A percentile compares a stretch with the other conserved stretches of the same genome.
These are phyloP conservation scores for Pygoscelis adeliae DNA, from an alignment of 2,113 vertebrate species.

Conservation along the genomic window DNA sequence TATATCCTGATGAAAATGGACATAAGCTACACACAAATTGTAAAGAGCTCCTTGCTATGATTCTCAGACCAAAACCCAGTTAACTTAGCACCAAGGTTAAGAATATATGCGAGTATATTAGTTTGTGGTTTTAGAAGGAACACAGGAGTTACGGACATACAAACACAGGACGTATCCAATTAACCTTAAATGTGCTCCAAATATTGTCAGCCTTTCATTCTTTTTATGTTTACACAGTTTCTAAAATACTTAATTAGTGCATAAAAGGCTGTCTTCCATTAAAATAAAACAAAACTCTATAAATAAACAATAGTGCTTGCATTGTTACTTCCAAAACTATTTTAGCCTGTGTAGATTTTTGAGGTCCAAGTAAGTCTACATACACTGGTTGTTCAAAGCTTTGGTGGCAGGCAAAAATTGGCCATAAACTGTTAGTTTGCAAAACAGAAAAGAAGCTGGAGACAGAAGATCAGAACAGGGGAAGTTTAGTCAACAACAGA, in stretches of 20 bases:
- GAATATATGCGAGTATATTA: fast-evolving
- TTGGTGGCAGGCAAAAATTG: background rate
- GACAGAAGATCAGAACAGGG: background rate
- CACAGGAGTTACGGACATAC: background rate
- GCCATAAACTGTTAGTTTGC: background rate
- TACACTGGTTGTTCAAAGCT: background rate
- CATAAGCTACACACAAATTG: background rate
- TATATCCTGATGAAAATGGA: background rate
- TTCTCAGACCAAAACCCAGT: background rate
- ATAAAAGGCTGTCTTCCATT: background rate
- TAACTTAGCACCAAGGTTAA: background rate
- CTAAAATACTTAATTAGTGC: background rate
- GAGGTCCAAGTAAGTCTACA: background rate
- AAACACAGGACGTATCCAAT: background rate
- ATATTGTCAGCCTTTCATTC: background rate
- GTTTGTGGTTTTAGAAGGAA: background rate
- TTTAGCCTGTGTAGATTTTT: background rate
- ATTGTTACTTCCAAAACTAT: background rate
- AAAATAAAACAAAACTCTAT: background rate
- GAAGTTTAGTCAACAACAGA: background rate
- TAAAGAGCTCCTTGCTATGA: background rate
- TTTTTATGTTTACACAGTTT: background rate
- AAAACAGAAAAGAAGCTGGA: background rate
- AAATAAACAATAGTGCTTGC: background rate
- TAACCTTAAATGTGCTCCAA: background rate